Base-by-base conservation (phyloP, 2,113 vertebrate genomes). In the Lichenostomus cassidix region DNA sequence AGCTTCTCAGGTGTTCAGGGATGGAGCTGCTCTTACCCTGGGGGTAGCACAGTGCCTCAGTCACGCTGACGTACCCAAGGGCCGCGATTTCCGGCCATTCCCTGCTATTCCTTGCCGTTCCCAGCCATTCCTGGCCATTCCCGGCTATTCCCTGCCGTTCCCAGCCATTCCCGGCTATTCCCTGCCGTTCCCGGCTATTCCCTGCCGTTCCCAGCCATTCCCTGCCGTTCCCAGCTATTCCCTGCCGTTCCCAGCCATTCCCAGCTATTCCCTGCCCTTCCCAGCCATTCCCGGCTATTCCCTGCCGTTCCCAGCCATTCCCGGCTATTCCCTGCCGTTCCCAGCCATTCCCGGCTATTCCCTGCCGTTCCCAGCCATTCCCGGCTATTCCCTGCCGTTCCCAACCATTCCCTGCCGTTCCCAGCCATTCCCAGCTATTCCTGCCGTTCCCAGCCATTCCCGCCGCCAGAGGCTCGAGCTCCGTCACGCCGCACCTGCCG, bases 1-100 rank as follows among this genome's bases (percentile, higher is more conserved):
- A 52, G 73, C 56, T 47, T 29, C 41, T 52, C 41, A 12, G 53
- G 31, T 3, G 15, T 3, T 16, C 11, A 0, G 11, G 15, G 63
- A 1, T 17, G 53, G 29, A 42, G 39, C 28, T 56, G 58, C 68
- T 23, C 2, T 42, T 7, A 4, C 16, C 3, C 3, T 5, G 33
- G 15, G 11, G 23, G 19, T 11, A 21, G 39, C 10, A 8, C 24
- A 37, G 2, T 5, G 53, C 44, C 39, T 2, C 10, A 3, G 53
- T 58, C 17, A 3, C 5, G 13, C 42, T 22, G 52, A 1, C 2
- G 2, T 2, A 2, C 37, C 25, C 5, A 16, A 12, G 37, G 24
- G 46, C 21, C 1, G 15, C 4, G 18, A 3, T 18, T 74, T 13
- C 25, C 19, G 5, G 13, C 4, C 25, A 4, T 12, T 28, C 46